Evolutionary conservation across 1,140 invertebrate genomes (phyloP).

Genomic region (Brachionus calyciflorus): DNA sequence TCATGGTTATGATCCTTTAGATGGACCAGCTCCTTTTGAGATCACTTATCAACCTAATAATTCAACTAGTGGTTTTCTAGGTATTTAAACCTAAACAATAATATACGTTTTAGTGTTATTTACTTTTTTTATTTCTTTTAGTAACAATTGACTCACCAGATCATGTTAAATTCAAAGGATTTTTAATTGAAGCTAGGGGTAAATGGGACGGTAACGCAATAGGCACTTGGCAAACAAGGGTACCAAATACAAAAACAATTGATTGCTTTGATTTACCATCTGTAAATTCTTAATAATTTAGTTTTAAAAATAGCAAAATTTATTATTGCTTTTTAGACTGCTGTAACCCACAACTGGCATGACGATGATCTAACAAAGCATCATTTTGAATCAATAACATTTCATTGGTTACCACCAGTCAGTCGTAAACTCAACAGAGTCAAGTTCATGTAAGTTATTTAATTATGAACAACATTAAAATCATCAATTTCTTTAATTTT

Average conservation of each 20-base stretch:
- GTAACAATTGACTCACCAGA: conserved; percentile 2
- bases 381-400: background rate
- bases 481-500: background rate
- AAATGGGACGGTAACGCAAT: conserved; percentile 27
- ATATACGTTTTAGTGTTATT: no score
- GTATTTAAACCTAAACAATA: background rate
- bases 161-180: background rate
- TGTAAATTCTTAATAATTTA: background rate
- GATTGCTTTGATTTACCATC: conserved; percentile 10
- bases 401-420: background rate
- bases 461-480: background rate
- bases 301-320: background rate
- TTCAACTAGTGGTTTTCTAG: background rate
- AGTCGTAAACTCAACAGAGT: conserved; percentile 26
- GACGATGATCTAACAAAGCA: background rate
- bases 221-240: conserved; percentile 14
- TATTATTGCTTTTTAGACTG: background rate
- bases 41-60: background rate
- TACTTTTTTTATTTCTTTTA: background rate
- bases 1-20: background rate
- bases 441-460: conserved; percentile 12
- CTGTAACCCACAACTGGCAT: conserved; percentile 16
- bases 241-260: conserved; percentile 10
- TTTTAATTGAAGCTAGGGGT: conserved; percentile 3
- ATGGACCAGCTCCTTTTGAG: background rate